These are phyloP conservation scores for Hypsopygia costalis DNA, from an alignment of 2,888 invertebrate species.

Conservation along the genomic window DNA sequence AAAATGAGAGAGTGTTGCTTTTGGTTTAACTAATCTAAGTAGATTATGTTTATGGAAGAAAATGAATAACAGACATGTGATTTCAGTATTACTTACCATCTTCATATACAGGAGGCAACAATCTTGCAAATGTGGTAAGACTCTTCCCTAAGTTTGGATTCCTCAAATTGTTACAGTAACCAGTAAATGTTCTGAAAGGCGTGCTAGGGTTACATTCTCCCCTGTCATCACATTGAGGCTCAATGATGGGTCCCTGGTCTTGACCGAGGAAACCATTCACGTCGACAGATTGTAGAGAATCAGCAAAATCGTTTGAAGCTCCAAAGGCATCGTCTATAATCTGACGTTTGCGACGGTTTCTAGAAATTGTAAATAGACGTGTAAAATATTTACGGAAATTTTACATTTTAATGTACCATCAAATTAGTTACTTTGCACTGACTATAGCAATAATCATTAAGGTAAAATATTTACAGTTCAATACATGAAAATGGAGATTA, in stretches of 20 bases:
- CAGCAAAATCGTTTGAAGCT: conserved; percentile 84
- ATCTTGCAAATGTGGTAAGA: conserved; percentile 90
- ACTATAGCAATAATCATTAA: too few species aligned
- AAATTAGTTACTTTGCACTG: too few species aligned
- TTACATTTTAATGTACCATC: too few species aligned
- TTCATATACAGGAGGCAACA: conserved; percentile 92
- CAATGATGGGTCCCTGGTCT: conserved; percentile 81
- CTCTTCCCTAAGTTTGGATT: conserved; percentile 92
- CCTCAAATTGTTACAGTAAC: conserved; percentile 93
- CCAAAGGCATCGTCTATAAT: conserved; percentile 82
- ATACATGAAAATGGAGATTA: too few species aligned
- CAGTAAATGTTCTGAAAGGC: conserved; percentile 88
- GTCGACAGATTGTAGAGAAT: conserved; percentile 89
- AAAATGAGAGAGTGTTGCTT: too few species aligned
- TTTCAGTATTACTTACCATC: conserved; percentile 83
- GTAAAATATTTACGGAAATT: too few species aligned
- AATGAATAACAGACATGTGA: too few species aligned
- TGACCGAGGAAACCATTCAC: conserved; percentile 85
- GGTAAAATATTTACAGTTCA: too few species aligned
- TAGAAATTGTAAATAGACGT: conserved; percentile 19
- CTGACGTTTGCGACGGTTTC: conserved; percentile 85
- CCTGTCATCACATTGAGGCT: conserved; percentile 86
- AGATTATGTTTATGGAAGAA: too few species aligned
- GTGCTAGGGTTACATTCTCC: conserved; percentile 86
- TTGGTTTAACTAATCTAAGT: too few species aligned